Evolutionary conservation across 2,113 vertebrate genomes (phyloP).

Genomic region (Lates calcarifer): DNA sequence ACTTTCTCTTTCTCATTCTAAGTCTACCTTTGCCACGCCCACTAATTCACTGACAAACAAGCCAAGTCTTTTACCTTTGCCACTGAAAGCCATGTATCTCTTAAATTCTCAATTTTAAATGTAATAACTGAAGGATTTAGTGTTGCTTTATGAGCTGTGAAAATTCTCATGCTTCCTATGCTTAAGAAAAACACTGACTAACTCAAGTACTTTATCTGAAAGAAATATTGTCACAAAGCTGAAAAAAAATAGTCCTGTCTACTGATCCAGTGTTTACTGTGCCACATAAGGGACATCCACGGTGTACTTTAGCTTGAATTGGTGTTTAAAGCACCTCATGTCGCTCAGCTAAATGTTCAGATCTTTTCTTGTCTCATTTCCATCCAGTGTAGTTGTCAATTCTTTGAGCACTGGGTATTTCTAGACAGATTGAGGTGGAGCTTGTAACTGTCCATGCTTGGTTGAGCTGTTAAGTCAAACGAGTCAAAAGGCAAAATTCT

Average conservation of each 20-base stretch:
- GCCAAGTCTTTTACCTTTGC: too few relatives aligned
- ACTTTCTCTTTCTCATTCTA: slow-evolving; percentile 26
- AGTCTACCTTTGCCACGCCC: too few relatives aligned
- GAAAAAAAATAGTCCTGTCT: neutral
- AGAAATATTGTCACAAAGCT: neutral
- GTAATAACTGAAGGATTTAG: too few relatives aligned
- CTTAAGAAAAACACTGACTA: neutral
- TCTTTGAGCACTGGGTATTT: neutral
- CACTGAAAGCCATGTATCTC: too few relatives aligned
- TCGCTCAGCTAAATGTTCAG: neutral
- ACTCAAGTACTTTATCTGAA: neutral
- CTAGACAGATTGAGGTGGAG: neutral
- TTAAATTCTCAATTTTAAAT: too few relatives aligned
- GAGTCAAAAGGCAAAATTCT: neutral
- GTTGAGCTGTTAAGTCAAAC: neutral
- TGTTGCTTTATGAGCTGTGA: too few relatives aligned
- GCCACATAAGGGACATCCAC: neutral
- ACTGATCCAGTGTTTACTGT: neutral
- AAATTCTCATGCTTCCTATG: neutral
- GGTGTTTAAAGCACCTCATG: neutral
- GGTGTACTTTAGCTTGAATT: neutral
- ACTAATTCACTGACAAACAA: too few relatives aligned
- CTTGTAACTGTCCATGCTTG: neutral
- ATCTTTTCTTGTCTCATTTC: neutral
- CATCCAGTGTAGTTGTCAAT: neutral